These are phyloP conservation scores for Linnaemya vulpina DNA, from an alignment of 2,888 invertebrate genomes.

Conservation along the genomic window DNA sequence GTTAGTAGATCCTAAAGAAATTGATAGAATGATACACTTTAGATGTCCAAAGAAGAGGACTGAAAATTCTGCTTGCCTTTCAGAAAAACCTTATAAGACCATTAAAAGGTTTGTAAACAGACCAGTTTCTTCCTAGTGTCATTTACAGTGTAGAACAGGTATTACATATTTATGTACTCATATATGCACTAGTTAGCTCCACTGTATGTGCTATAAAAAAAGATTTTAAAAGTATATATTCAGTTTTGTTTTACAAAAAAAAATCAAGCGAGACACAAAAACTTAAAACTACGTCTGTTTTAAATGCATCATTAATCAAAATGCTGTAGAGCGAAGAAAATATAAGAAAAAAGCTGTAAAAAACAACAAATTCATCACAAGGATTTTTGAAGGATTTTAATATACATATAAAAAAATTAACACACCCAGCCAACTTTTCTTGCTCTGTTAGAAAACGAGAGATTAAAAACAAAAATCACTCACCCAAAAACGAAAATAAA, in stretches of 20 bases:
- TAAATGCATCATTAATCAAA: constrained; percentile 72
- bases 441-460: constrained; percentile 63
- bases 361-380: constrained; percentile 66
- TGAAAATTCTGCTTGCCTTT: too few species aligned
- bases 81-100: too few species aligned
- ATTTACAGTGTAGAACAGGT: too few species aligned
- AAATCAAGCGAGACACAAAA: constrained; percentile 13
- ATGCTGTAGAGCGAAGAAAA: constrained; percentile 46
- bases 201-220: constrained; percentile 20
- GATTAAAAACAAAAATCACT: constrained; percentile 31
- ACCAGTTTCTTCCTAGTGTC: too few species aligned
- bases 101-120: too few species aligned
- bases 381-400: constrained; percentile 64
- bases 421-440: constrained; percentile 28
- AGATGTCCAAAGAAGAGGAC: too few species aligned
- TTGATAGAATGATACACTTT: too few species aligned
- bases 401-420: constrained; percentile 14
- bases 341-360: constrained; percentile 31
- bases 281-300: constrained; percentile 68
- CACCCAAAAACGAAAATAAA: constrained; percentile 38
- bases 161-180: too few species aligned
- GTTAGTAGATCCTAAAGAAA: too few species aligned
- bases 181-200: neutral
- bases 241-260: constrained; percentile 38
- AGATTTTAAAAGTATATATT: constrained; percentile 11